Percentiles rank a stretch among this genome's conserved stretches.
phyloP scores from a whole-genome alignment of 2,113 vertebrate species.

The Alaudala cheleensis region DNA sequence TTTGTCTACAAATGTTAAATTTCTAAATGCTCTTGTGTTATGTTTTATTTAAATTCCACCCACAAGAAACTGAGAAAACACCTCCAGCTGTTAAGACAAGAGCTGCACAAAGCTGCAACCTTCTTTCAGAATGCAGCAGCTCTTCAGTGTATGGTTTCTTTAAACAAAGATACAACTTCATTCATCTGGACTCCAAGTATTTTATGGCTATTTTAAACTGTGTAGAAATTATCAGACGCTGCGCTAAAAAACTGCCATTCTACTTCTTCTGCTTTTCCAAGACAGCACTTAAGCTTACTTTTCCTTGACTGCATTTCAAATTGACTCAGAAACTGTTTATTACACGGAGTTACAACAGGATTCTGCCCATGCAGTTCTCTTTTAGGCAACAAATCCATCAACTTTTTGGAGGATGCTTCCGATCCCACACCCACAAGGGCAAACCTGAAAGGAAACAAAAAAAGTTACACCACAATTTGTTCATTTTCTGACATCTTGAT shows the following conservation, averaged over 20 bases:
- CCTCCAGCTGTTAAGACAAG: background rate
- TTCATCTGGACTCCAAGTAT: background rate
- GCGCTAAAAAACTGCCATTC: background rate
- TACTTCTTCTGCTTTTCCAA: background rate
- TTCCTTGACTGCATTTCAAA: slow-evolving; percentile 99
- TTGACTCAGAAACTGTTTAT: slow-evolving; percentile 98
- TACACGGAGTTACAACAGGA: slow-evolving; percentile 96
- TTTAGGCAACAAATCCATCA: slow-evolving; percentile 96
- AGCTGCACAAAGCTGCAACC: background rate
- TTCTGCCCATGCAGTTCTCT: slow-evolving; percentile 97
- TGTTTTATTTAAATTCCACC: background rate
- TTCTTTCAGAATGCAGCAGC: background rate
- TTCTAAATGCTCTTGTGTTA: background rate
- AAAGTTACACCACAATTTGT: background rate
- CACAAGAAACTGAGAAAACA: background rate
- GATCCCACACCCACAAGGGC: slow-evolving; percentile 97
- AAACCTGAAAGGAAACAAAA: slow-evolving; percentile 79
- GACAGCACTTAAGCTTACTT: slow-evolving; percentile 80
- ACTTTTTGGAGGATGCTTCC: slow-evolving; percentile 93
- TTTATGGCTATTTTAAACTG: background rate
- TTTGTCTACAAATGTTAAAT: background rate
- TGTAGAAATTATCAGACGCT: background rate
- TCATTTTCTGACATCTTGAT: background rate
- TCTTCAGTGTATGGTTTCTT: background rate
- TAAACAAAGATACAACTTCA: background rate